Base-by-base conservation (phyloP, 2,113 vertebrate genomes). In the Thinocorus orbignyianus region DNA sequence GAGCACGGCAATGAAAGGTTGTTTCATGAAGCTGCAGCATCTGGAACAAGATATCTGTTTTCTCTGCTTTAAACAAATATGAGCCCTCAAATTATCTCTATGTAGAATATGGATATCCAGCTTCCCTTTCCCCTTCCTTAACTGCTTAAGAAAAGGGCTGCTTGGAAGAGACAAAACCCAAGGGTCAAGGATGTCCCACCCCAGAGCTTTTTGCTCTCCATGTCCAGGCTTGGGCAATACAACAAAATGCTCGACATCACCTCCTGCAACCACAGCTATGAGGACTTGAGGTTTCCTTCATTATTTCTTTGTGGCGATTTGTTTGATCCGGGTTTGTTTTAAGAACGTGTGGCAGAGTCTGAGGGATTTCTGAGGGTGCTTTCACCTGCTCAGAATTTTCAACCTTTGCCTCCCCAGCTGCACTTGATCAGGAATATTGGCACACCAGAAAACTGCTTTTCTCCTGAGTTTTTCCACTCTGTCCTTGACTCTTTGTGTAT, bases 361-460 rank as follows among this genome's bases (percentile, higher is more conserved):
- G 52, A 74, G 41, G 44, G 44, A 91, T 66, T 73, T 37, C 88
- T 83, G 81, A 78, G 68, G 35, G 46, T 39, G 15, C 37, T 82
- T 96, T 52, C 90, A 95, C 86, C 90, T 88, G 82, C 92, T 90
- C 80, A 84, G 61, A 78, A 81, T 70, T 79, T 49, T 51, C 72
- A 66, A 19, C 9, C 62, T 93, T 88, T 90, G 71, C 87, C 70
- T 68, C 37, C 66, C n/a, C 51, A 58, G 68, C 62, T 74, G 68
- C 74, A 41, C 37, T 80, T 3, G 1, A 24, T 2, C 2, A 6
- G 13, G 11, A 42, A 19, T n/a, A 37, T 3, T 39, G 46, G 35
- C 26, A 66, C 28, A 60, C 13, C 72, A 55, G 52, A 72, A 72
- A 91, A 72, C 9, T 31, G 44, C 41, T 90, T 78, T 86, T n/a